Evolutionary conservation across 2,797 vertebrate species (phyloP).

Genomic region (Molossus molossus): DNA sequence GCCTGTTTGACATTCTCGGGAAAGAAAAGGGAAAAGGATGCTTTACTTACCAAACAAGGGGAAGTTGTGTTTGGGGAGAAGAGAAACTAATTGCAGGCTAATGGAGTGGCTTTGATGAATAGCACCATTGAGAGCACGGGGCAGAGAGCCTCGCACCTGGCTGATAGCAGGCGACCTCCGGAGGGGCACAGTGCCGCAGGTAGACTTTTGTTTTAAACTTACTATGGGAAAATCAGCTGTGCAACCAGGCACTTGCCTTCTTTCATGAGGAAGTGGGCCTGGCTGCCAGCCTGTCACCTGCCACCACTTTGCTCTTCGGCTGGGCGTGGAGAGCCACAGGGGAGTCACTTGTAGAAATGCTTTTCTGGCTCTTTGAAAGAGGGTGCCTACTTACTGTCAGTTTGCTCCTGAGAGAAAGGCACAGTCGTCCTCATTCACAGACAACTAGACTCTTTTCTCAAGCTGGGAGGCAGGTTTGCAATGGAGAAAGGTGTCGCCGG

Average conservation of each 20-base stretch:
- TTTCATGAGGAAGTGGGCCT: neutral
- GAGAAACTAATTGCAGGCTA: conserved; percentile 62
- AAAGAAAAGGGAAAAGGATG: conserved; percentile 61
- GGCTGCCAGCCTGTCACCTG: neutral
- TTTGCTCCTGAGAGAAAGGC: neutral
- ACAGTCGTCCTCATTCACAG: neutral
- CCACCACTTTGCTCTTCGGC: neutral
- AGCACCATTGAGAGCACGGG: neutral
- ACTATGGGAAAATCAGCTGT: neutral
- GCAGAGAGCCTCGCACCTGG: neutral
- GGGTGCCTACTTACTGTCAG: neutral
- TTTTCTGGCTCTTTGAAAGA: neutral
- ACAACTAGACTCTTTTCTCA: conserved; percentile 53
- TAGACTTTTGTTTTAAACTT: neutral
- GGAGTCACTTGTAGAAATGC: neutral
- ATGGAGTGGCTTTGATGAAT: conserved; percentile 39
- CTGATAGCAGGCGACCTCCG: conserved; percentile 35
- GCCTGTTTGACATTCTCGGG: conserved; percentile 71
- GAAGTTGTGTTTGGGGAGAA: conserved; percentile 48
- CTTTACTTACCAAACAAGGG: conserved; percentile 66
- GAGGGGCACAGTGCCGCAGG: neutral
- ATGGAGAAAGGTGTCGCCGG: fast-evolving
- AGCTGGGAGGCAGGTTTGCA: neutral
- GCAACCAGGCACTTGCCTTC: neutral
- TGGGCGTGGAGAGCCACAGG: neutral